A percentile compares a stretch with the other conserved stretches of the same genome.
Evolutionary conservation across 2,113 vertebrate species (phyloP).

Genomic region (Cepphus grylle): DNA sequence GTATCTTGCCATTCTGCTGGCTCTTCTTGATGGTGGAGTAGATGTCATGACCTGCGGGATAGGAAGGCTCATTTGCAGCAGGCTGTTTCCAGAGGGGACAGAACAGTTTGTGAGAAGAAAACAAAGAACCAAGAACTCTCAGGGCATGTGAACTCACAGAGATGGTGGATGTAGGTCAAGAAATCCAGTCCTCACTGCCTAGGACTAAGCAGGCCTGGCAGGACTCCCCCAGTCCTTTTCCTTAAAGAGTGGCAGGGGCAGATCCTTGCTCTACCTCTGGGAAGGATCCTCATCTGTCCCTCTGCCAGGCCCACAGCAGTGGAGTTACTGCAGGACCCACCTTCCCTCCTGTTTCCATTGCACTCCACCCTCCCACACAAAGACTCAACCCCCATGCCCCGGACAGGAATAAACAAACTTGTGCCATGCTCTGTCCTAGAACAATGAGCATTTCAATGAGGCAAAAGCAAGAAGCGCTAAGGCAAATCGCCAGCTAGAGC

Average conservation of each 20-base stretch:
- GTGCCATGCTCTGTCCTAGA: not conserved
- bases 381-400: not conserved
- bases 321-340: not conserved
- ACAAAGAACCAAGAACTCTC: not conserved
- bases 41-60: slow-evolving; percentile 57
- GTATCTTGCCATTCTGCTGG: slow-evolving; percentile 72
- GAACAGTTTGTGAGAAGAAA: not conserved
- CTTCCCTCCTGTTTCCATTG: accelerated
- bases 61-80: accelerated
- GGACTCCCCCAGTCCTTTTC: not conserved
- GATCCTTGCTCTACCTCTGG: not conserved
- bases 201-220: not conserved
- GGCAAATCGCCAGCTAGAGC: not conserved
- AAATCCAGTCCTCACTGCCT: not conserved
- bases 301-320: not conserved
- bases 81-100: not conserved
- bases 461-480: not conserved
- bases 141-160: accelerated
- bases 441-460: accelerated
- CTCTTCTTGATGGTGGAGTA: slow-evolving; percentile 78
- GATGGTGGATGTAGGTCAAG: not conserved
- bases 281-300: not conserved
- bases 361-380: not conserved
- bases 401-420: not conserved
- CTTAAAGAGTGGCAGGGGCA: not conserved